Conservation (phyloP, 2,797 vertebrate species). For the Takifugu ocellatus region DNA sequence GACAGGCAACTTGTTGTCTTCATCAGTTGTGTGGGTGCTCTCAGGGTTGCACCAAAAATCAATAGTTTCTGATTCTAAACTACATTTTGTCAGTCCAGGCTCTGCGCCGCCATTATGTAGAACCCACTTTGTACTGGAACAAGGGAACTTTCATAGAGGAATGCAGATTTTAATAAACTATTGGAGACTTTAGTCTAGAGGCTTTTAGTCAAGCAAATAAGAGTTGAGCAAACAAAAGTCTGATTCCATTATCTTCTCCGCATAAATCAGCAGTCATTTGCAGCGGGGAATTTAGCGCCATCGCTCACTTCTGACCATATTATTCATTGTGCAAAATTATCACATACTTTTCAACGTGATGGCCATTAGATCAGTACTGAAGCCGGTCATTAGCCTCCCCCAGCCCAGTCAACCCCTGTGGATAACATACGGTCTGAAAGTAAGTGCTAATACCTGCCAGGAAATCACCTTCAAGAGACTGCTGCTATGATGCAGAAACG, state of each 20-base stretch:
- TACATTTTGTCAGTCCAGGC: too few species aligned
- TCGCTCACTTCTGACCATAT: neutral
- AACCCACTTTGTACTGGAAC: too few species aligned
- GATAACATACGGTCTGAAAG: conserved; percentile 27
- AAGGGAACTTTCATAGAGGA: too few species aligned
- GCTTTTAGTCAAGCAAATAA: too few species aligned
- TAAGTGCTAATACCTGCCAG: conserved; percentile 26
- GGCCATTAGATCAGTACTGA: conserved; percentile 16
- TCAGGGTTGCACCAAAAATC: too few species aligned
- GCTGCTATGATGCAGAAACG: conserved; percentile 64
- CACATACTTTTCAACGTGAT: conserved; percentile 10
- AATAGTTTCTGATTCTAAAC: too few species aligned
- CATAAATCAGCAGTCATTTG: neutral
- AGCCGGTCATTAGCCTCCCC: conserved; percentile 44
- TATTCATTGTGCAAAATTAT: conserved; percentile 11
- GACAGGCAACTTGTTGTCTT: too few species aligned
- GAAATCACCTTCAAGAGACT: conserved; percentile 53
- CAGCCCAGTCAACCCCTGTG: conserved; percentile 24
- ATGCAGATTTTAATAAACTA: too few species aligned
- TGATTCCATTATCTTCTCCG: neutral
- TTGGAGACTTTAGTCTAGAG: too few species aligned
- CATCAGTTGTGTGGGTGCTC: too few species aligned
- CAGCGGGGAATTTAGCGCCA: neutral
- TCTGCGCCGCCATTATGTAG: too few species aligned
- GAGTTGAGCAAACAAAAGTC: too few species aligned